phyloP scores from a whole-genome alignment of 2,888 invertebrate genomes.

The Hydroisotoma schaefferi region DNA sequence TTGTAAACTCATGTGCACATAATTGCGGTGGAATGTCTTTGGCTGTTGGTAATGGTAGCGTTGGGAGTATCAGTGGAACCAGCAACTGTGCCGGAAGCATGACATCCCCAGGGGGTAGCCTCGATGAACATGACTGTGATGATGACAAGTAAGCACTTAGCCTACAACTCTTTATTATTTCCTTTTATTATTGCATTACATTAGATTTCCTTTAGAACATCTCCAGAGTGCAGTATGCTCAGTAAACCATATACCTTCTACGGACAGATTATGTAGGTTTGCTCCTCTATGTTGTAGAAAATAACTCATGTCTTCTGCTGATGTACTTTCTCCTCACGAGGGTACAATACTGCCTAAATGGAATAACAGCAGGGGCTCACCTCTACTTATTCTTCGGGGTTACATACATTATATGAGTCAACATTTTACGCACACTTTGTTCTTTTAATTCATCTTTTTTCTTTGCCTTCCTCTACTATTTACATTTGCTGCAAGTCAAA shows the following conservation, averaged over 20 bases:
- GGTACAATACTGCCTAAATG: slow-evolving; percentile 11
- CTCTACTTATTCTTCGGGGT: too few relatives aligned
- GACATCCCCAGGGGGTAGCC: slow-evolving; percentile 48
- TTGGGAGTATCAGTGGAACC: slow-evolving; percentile 25
- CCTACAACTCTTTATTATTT: slow-evolving; percentile 15
- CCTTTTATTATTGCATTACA: slow-evolving; percentile 29
- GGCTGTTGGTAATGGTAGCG: slow-evolving; percentile 21
- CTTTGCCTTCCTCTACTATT: too few relatives aligned
- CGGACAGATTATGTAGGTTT: too few relatives aligned
- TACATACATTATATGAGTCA: too few relatives aligned
- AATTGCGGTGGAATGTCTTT: slow-evolving; percentile 16
- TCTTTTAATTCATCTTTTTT: too few relatives aligned
- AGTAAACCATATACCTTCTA: too few relatives aligned
- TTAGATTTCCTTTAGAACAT: slow-evolving; percentile 15
- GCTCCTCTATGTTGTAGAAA: neutral
- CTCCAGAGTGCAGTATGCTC: slow-evolving; percentile 10
- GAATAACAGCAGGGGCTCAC: slow-evolving; percentile 14
- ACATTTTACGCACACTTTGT: too few relatives aligned
- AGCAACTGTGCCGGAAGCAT: slow-evolving; percentile 20
- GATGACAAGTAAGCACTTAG: slow-evolving; percentile 44
- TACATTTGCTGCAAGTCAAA: too few relatives aligned
- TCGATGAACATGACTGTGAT: slow-evolving; percentile 49
- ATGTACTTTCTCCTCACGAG: slow-evolving; percentile 6
- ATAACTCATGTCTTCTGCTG: slow-evolving; percentile 7
- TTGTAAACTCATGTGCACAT: slow-evolving; percentile 14